Evolutionary conservation across 2,888 invertebrate species (phyloP).

Genomic region (Leuctra nigra): DNA sequence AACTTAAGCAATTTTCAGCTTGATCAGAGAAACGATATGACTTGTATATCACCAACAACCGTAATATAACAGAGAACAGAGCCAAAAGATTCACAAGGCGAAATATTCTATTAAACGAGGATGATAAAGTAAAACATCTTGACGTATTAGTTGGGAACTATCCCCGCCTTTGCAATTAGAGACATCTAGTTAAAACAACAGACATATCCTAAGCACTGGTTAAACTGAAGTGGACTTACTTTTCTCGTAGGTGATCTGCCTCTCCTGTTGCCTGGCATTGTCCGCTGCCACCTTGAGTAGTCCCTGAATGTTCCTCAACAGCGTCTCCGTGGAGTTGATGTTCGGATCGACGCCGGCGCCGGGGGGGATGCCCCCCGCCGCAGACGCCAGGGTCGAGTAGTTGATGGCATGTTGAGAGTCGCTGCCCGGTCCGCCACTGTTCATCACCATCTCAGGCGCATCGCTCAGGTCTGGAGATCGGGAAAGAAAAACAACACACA

Average conservation of each 20-base stretch:
- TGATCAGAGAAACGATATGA: too few species aligned
- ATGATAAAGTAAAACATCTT: too few species aligned
- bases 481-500: too few species aligned
- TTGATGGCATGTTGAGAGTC: constrained; percentile 63
- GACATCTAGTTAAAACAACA: too few species aligned
- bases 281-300: constrained; percentile 95
- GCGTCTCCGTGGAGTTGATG: constrained; percentile 84
- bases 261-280: constrained; percentile 92
- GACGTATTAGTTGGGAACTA: too few species aligned
- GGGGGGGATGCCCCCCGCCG: constrained; percentile 45
- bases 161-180: too few species aligned
- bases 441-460: constrained; percentile 50
- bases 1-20: too few species aligned
- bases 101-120: too few species aligned
- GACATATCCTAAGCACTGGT: too few species aligned
- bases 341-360: constrained; percentile 47
- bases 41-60: too few species aligned
- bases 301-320: constrained; percentile 92
- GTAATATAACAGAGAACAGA: too few species aligned
- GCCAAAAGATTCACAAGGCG: too few species aligned
- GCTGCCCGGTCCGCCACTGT: constrained; percentile 38
- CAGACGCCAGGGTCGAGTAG: constrained; percentile 68
- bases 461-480: constrained; percentile 66
- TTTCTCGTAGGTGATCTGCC: constrained; percentile 95
- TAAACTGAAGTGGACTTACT: constrained; percentile 67